Evolutionary conservation across 2,797 vertebrate genomes (phyloP), one percentile per base, ranked within the genome.

Genomic region (Acrossocheilus fasciatus): DNA sequence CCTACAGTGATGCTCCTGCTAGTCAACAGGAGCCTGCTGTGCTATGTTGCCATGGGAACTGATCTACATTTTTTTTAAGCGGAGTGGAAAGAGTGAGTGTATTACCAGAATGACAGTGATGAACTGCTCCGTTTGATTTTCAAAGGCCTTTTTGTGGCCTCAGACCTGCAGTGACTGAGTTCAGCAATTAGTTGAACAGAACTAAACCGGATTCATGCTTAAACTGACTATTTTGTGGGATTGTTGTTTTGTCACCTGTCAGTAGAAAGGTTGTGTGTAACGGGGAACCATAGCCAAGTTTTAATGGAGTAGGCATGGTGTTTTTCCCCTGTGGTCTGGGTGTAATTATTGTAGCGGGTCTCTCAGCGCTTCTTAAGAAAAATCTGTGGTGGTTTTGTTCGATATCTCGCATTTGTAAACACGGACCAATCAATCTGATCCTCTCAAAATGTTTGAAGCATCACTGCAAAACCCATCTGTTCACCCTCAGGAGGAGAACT

Each of bases 11-110:
- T 92, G 87, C 91, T 93, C 86, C 89, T 92, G 91, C 91, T 87
- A 91, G 89, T 93, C 92, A 93, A 92, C 91, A 93, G 91, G 90
- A 92, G 91, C 93, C 91, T 91, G 91, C 91, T 93, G 93, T 91
- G 92, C 90, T 36, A 70, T 86, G 95, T 96, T 95, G 88, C 95
- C 92, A 95, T 95, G 94, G 95, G 92, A 96, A 96, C 95, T 87
- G 92, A 91, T 94, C 91, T 90, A 89, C 90, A 88, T 83, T 87
- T 87, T 88, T 93, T 88, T 91, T 83, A 72, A 91, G 30, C 74
- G 8, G 52, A 75, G 45, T 81, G 54, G 62, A 81, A 79, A 79
- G 88, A 90, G 86, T 86, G 88, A 88, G 88, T 86, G 90, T 88
- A 86, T 91, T 91, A 90, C 84, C 84, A 83, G 87, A 91, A 83